Evolutionary conservation across 2,888 invertebrate genomes (phyloP).

Genomic region (Poecilobothrus nobilitatus): DNA sequence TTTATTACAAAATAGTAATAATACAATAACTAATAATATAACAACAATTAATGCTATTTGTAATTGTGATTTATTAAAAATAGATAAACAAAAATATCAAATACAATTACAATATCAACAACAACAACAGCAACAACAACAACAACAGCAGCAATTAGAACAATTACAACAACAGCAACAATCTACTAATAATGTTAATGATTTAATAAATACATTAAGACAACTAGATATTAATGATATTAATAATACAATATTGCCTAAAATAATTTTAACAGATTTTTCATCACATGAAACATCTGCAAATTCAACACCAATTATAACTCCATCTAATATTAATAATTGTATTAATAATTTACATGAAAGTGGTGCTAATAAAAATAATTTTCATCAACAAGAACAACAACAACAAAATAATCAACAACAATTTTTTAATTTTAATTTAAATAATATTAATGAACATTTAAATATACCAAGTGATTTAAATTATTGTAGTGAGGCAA

Average conservation of each 20-base stretch:
- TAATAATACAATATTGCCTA: conserved; percentile 31
- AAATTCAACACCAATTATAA: conserved; percentile 12
- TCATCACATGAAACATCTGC: conserved; percentile 21
- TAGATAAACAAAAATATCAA: background rate
- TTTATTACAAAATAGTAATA: background rate
- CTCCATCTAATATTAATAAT: background rate
- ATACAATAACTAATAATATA: background rate
- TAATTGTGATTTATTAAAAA: too few relatives aligned
- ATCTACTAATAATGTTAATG: conserved; percentile 26
- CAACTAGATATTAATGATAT: conserved; percentile 31
- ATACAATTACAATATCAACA: conserved; percentile 26
- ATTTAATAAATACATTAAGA: conserved; percentile 34
- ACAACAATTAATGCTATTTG: background rate
- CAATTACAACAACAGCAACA: conserved; percentile 20
- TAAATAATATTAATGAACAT: conserved; percentile 14
- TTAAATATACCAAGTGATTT: conserved; percentile 23
- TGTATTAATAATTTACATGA: background rate
- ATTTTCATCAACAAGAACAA: conserved; percentile 12
- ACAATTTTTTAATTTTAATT: conserved; percentile 12
- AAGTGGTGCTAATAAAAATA: conserved; percentile 1
- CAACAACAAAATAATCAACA: conserved; percentile 12
- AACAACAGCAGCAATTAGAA: conserved; percentile 4
- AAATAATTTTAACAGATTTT: conserved; percentile 39
- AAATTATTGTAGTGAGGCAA: conserved; percentile 31
- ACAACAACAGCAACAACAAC: conserved; percentile 17